Evolutionary conservation across 2,797 vertebrate genomes (phyloP), one percentile per base, ranked within the genome.

Genomic region (Pampus argenteus): DNA sequence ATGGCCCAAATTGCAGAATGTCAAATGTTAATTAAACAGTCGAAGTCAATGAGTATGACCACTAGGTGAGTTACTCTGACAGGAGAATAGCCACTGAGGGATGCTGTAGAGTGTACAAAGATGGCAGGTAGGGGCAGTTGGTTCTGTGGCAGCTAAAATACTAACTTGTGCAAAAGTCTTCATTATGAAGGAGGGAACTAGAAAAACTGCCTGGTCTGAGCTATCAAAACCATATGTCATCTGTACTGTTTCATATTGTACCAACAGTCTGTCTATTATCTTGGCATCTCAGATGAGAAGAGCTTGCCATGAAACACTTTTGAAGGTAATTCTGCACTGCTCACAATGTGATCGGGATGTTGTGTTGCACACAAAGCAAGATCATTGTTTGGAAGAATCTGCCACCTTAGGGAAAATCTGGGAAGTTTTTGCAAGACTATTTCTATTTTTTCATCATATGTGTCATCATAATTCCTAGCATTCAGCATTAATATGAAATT

Each of bases 121-220:
- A 38, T 64, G 22, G 38, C 18, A 50, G 28, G 5, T 23, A 17
- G n/a, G 52, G 65, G 55, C 74, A 75, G 54, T 63, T 51, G 76
- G 44, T 42, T 74, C 47, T 74, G 44, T 85, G 71, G 76, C 77
- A 83, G 75, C 50, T 66, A 47, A 52, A 63, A 60, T 51, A 47
- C 48, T 66, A 50, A 71, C 54, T 68, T 75, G 61, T 83, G 71
- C 71, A 74, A 81, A 67, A 61, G 48, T 80, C 56, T n/a, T 71
- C 67, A 54, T 52, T 26, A 40, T 47, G 48, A 49, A 47, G 66
- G 26, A 28, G 11, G 45, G 45, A 69, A 74, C 54, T 55, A 74
- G 64, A 66, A 71, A 73, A 82, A 47, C 42, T 8, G 5, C 59
- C 55, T 56, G 74, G 36, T 60, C 34, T 52, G 40, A 23, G 22